Evolutionary conservation across 1,140 invertebrate species (phyloP), one percentile per base, ranked within the genome.

Genomic region (Bombyx mandarina): DNA sequence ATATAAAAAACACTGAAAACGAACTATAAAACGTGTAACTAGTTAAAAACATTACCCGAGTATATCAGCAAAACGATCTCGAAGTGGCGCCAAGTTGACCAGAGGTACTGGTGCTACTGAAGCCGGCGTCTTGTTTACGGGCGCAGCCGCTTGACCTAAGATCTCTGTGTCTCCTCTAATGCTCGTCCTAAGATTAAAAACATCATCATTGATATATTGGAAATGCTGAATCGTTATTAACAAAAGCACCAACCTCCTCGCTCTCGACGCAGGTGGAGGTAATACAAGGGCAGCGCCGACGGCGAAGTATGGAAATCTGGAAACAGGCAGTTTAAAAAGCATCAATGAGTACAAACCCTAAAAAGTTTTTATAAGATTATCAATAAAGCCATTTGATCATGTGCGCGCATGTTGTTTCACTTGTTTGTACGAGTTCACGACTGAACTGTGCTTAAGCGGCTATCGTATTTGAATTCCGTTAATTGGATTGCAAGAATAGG

Each of bases 251-350:
- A 26, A 82, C 80, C 80, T 78, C 69, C 77, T 70, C 7, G 75
- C 68, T 3, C 75, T 71, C 3, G 79, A 75, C 8, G 72, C 66
- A 10, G 80, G 75, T 9, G 79, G 73, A 3, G 79, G 78, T 35
- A 82, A 53, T 3, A 69, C 71, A 6, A 86, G 67, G 7, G 72
- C 70, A 26, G 71, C 67, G 3, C 82, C 82, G 6, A 86, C 78
- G 9, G 83, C 83, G 51, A 86, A 86, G 56, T 86, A 86, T 9
- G 83, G 83, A 63, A 82, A 86, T 58, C 82, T 86, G 60, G n/a
- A 71, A 75, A 9, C 55, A 60, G 26, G 4, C 26, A 35, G 4
- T 35, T 35, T 35, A 35, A 35, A 35, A 35, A 35, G 26, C 26
- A 35, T 5, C 2, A 55, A 52, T 54, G 8, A 47, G 45, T 9